phyloP scores from a whole-genome alignment of 1,140 invertebrate species.

The Macrotrachela quadricornifera region DNA sequence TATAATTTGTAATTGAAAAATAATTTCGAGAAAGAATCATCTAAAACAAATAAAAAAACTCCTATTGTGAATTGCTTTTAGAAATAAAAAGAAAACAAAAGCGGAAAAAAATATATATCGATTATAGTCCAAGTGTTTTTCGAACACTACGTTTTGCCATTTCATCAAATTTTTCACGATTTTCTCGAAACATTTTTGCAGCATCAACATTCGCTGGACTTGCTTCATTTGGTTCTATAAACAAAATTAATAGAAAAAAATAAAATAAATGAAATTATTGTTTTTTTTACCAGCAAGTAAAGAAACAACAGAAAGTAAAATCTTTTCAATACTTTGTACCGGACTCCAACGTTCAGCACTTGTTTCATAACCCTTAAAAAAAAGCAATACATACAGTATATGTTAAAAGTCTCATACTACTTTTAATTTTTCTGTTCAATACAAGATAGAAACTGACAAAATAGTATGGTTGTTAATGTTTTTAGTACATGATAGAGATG shows the following conservation, averaged over 20 bases:
- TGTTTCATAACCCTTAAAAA: slow-evolving; percentile 74
- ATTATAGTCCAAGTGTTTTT: slow-evolving; percentile 5
- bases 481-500: no score
- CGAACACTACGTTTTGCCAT: slow-evolving; percentile 61
- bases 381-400: no score
- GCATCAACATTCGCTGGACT: slow-evolving; percentile 98
- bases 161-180: slow-evolving; percentile 71
- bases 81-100: neutral
- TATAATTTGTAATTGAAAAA: no score
- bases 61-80: neutral
- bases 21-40: no score
- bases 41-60: no score
- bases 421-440: no score
- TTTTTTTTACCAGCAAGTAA: slow-evolving; percentile 63
- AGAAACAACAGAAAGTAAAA: slow-evolving; percentile 85
- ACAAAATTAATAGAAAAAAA: no score
- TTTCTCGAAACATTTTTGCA: slow-evolving; percentile 96
- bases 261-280: no score
- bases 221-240: slow-evolving; percentile 80
- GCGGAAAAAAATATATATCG: neutral
- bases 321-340: slow-evolving; percentile 97
- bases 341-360: slow-evolving; percentile 93
- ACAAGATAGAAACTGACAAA: no score
- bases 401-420: no score
- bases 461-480: no score